Base-by-base conservation (phyloP, 1,140 invertebrate species). In the Acarapis woodi region DNA sequence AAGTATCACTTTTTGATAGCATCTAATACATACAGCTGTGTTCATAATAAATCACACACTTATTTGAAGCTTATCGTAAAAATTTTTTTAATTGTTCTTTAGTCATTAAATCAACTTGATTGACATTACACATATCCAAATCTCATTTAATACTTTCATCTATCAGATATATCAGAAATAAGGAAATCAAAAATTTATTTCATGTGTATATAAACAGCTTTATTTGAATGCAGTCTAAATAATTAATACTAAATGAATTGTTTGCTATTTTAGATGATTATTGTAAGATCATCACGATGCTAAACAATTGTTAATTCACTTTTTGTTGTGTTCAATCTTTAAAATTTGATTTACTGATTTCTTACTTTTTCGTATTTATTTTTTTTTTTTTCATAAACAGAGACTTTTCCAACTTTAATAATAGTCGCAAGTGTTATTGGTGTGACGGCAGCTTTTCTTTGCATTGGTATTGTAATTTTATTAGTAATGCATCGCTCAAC, bases 341-440 rank as follows among this genome's bases (percentile, higher is more conserved):
- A 37, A 37, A 41, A 41, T 32, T 35, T 37, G 39, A 37, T 20
- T 19, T 28, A 14, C 23, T 14, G 37, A 24, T 33, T 43, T 18
- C 16, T 33, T 18, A 5, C 14, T 19, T 16, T 15, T 26, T 3
- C 34, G 10, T 19, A 24, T 35, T 30, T 16, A 18, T 12, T 22
- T 18, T 19, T 30, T 8, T 26, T 25, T 31, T 59, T 61, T 34
- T 37, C 23, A 32, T 32, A 45, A 43, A 41, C 56, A 70, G 68
- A 68, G 56, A 60, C 59, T 37, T 62, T 68, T 32, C 66, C 67
- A 3, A 51, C 70, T n/a, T 49, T 68, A 6, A 52, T 67, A 37
- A 67, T 70, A 21, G 49, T 70, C 26, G 63, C 63, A 29, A 64
- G 62, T 31, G 64, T 68, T 8, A 62, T 68, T 39, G 66, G 65